phyloP scores from a whole-genome alignment of 2,797 vertebrate species.

The Pangasius sanitwongsei region DNA sequence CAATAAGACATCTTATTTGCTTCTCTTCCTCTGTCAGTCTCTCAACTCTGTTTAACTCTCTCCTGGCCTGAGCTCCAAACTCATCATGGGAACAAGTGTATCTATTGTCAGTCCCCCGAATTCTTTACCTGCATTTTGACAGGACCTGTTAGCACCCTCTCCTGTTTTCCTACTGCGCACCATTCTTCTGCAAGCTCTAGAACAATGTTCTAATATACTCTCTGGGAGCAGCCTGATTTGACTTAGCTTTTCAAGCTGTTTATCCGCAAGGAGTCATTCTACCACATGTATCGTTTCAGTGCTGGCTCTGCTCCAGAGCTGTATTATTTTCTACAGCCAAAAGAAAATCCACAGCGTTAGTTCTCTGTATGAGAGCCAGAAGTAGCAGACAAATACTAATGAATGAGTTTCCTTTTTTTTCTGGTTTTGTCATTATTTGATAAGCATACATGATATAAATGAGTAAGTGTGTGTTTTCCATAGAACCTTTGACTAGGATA shows the following conservation, averaged over 20 bases:
- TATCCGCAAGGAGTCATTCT: slow-evolving; percentile 65
- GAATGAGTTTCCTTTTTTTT: background rate
- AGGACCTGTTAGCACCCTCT: slow-evolving; percentile 74
- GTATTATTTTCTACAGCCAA: slow-evolving; percentile 16
- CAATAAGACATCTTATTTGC: slow-evolving; percentile 66
- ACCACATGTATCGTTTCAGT: slow-evolving; percentile 59
- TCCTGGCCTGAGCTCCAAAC: slow-evolving; percentile 58
- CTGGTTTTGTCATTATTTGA: slow-evolving; percentile 21
- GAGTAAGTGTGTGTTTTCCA: background rate
- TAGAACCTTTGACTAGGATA: background rate
- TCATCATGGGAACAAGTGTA: slow-evolving; percentile 75
- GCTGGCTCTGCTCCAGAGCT: slow-evolving; percentile 50
- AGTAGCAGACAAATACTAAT: background rate
- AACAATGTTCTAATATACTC: slow-evolving; percentile 32
- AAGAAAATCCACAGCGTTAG: slow-evolving; percentile 29
- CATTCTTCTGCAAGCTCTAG: slow-evolving; percentile 65
- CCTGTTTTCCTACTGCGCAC: slow-evolving; percentile 57
- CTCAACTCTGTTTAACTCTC: slow-evolving; percentile 59
- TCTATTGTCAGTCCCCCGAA: slow-evolving; percentile 72
- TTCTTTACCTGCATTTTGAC: slow-evolving; percentile 69
- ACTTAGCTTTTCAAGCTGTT: slow-evolving; percentile 54
- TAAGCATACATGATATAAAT: slow-evolving; percentile 21
- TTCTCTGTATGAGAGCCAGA: background rate
- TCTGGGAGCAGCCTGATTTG: slow-evolving; percentile 40
- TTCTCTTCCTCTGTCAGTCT: slow-evolving; percentile 67